Base-by-base conservation (phyloP, 2,888 invertebrate species). In the Ceratothoa steindachneri region DNA sequence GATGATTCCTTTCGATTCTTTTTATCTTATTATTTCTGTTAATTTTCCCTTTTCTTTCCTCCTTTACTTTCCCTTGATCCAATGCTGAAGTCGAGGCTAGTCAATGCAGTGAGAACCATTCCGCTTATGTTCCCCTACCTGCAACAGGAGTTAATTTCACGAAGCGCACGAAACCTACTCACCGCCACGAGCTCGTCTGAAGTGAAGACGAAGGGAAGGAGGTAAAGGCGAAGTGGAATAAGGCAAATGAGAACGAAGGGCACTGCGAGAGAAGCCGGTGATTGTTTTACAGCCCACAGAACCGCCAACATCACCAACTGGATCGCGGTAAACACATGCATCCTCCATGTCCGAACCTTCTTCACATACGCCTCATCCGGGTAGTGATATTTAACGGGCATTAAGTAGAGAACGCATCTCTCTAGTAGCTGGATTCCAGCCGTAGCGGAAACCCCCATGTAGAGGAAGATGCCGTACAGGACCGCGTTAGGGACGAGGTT, bases 331-430 rank as follows among this genome's bases (percentile, higher is more conserved):
- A 90, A 96, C 80, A 93, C 83, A 86, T 97, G 93, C 95, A 97
- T 93, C 85, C 93, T 93, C 85, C 90, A 88, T 0, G 95, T 93
- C 78, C 91, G 91, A 52, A 97, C 92, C 91, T 91, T 86, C n/a
- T 83, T 81, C 65, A 80, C 72, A 66, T 69, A 2, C 19, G 15
- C 5, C 5, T 92, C 90, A 81, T 92, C 91, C 2, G 97, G 95
- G n/a, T n/a, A n/a, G 85, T 97, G 95, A 85, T 98, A 95, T 85
- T 97, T 97, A 7, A 93, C 93, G 0, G 97, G 97, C 89, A 96
- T 94, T 83, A 97, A 90, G 81, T 95, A 89, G 67, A 98, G 87
- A 81, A 92, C 89, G 81, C 93, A 86, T 74, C 98, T 88, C 82
- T 97, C 94, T 85, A 96, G 93, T 84, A 98, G 89, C 85, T 97